Conservation (phyloP, 2,888 invertebrate species). For the Trachelus troglodyta region DNA sequence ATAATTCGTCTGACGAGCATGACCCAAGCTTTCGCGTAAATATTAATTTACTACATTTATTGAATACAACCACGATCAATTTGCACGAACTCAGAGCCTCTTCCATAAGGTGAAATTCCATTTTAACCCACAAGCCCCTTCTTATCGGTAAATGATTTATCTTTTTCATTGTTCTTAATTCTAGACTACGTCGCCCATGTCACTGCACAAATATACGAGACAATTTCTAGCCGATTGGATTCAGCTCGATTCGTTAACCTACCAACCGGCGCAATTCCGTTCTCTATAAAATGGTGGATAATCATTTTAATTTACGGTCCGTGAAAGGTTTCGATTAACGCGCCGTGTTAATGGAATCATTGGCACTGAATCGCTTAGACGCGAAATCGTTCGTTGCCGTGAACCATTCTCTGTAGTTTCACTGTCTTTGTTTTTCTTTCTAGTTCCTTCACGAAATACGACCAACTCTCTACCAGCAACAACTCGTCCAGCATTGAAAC, state of each 20-base stretch:
- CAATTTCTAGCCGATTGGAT: neutral
- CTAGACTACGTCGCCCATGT: neutral
- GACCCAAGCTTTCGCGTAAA: neutral
- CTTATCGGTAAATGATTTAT: neutral
- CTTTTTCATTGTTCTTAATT: neutral
- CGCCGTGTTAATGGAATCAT: constrained; percentile 14
- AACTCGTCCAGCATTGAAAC: neutral
- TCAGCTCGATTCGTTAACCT: neutral
- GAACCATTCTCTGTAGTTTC: neutral
- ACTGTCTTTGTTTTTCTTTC: neutral
- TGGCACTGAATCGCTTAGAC: neutral
- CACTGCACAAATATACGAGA: neutral
- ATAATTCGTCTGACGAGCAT: neutral
- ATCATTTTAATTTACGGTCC: constrained; percentile 12
- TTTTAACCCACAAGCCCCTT: neutral
- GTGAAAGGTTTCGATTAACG: constrained; percentile 14
- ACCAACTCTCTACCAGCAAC: neutral
- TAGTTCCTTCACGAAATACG: neutral
- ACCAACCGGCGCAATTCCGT: neutral
- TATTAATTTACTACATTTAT: neutral
- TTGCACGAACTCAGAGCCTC: neutral
- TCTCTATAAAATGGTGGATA: constrained; percentile 9
- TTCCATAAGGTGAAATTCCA: neutral
- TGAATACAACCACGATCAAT: too few relatives aligned
- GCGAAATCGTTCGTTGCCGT: neutral